Percentiles rank a stretch among this genome's conserved stretches.
phyloP scores from a whole-genome alignment of 2,113 vertebrate species.

The Dipodomys spectabilis region DNA sequence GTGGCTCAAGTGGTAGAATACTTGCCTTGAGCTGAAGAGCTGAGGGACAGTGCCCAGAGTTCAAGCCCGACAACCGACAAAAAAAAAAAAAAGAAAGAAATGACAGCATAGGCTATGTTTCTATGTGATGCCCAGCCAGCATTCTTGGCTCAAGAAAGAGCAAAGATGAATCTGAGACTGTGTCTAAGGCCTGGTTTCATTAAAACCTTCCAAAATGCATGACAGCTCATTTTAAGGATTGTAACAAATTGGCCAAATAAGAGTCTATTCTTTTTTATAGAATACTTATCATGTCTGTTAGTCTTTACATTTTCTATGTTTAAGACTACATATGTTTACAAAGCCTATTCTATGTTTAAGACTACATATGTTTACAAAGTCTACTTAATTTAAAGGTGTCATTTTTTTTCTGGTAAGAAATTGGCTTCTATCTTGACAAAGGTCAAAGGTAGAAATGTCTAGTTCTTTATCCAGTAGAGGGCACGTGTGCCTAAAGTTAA shows the following conservation, averaged over 20 bases:
- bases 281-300: neutral
- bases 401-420: neutral
- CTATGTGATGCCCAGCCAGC: neutral
- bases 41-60: too few relatives aligned
- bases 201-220: neutral
- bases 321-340: conserved; percentile 23
- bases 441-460: neutral
- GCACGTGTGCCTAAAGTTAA: conserved; percentile 13
- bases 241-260: neutral
- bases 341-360: neutral
- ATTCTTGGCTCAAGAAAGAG: neutral
- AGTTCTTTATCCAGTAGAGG: conserved; percentile 24
- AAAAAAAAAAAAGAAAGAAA: too few relatives aligned
- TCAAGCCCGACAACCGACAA: too few relatives aligned
- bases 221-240: conserved; percentile 35
- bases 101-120: neutral
- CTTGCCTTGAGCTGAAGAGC: too few relatives aligned
- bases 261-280: neutral
- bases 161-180: conserved; percentile 10
- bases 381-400: conserved; percentile 9
- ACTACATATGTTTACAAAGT: conserved; percentile 37
- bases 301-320: neutral
- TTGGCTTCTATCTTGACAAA: conserved; percentile 32
- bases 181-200: neutral
- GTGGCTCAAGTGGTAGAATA: too few relatives aligned